These are phyloP conservation scores for Belonocnema kinseyi DNA, from an alignment of 1,140 invertebrate species.

Conservation along the genomic window DNA sequence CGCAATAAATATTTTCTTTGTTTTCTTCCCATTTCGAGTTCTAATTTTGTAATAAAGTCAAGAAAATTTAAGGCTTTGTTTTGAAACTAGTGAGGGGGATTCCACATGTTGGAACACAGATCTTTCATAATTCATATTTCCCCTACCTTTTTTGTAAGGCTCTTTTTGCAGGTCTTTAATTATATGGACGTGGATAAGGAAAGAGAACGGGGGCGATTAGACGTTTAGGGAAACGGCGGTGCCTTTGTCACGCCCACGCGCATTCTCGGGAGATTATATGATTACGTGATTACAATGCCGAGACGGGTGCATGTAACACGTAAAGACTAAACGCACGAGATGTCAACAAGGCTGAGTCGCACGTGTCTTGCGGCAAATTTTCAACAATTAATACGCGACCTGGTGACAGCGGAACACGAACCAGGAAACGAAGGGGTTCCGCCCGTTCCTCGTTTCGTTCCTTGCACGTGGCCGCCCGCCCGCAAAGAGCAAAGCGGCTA, in stretches of 20 bases:
- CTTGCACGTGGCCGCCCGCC: conserved; percentile 27
- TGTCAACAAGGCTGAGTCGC: conserved; percentile 11
- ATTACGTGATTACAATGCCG: not conserved
- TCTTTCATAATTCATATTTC: too few species aligned
- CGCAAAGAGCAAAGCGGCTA: conserved; percentile 24
- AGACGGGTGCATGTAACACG: not conserved
- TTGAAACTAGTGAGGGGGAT: too few species aligned
- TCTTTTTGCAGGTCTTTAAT: not conserved
- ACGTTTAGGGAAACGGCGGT: conserved; percentile 6
- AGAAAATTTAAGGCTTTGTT: too few species aligned
- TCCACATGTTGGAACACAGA: too few species aligned
- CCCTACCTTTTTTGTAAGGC: too few species aligned
- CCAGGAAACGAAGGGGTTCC: conserved; percentile 31
- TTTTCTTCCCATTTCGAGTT: too few species aligned
- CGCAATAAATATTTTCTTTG: too few species aligned
- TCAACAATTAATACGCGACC: conserved; percentile 23
- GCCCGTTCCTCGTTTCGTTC: conserved; percentile 13
- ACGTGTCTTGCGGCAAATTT: conserved; percentile 30
- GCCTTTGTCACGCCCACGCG: not conserved
- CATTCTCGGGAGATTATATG: not conserved
- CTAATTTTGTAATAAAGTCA: too few species aligned
- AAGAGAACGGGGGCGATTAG: not conserved
- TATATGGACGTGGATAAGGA: not conserved
- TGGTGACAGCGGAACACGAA: conserved; percentile 25
- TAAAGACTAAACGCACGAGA: conserved; percentile 15